Base-by-base conservation (phyloP, 1,140 invertebrate species). In the Grapholita molesta region DNA sequence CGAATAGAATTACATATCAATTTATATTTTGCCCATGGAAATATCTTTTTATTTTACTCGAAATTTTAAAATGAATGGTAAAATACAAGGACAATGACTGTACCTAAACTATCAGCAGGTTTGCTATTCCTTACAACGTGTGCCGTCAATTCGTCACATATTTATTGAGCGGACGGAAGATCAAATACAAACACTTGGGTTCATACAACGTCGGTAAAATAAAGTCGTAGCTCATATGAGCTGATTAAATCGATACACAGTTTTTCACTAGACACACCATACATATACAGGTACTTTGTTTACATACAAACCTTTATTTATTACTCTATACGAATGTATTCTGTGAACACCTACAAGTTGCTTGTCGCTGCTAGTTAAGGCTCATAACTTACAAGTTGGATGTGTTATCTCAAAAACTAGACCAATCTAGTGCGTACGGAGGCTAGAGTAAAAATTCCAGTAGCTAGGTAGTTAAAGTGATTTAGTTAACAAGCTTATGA, bases 1-100 rank as follows among this genome's bases (percentile, higher is more conserved):
- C 61, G 64, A 70, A 28, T 67, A 24, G 65, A 64, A 64, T 53
- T 69, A 66, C 68, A 32, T 70, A 70, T 70, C 66, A 69, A 53
- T 66, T n/a, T n/a, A n/a, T n/a, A n/a, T n/a, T 65, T 18, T 28
- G 28, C 28, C 55, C 6, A 32, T 61, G 32, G 55, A 61, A 61
- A 15, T 61, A 12, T 18, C n/a, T 61, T 32, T 61, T 61, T 61
- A 11, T 28, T 61, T 61, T 28, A 25, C 55, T 28, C 24, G 18
- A 9, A 48, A 48, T 18, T 7, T 48, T 15, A 21, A 48, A 15
- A 21, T 21, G 18, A 5, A 6, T 15, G 9, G 3, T 2, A 18
- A 2, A 48, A 48, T 5, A 21, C 8, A 21, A 7, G 42, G n/a
- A 48, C 42, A 48, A 21, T 9, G 6, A 48, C 42, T 9, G 38